Conservation (phyloP, 2,113 vertebrate species). For the Gallinago undulata region DNA sequence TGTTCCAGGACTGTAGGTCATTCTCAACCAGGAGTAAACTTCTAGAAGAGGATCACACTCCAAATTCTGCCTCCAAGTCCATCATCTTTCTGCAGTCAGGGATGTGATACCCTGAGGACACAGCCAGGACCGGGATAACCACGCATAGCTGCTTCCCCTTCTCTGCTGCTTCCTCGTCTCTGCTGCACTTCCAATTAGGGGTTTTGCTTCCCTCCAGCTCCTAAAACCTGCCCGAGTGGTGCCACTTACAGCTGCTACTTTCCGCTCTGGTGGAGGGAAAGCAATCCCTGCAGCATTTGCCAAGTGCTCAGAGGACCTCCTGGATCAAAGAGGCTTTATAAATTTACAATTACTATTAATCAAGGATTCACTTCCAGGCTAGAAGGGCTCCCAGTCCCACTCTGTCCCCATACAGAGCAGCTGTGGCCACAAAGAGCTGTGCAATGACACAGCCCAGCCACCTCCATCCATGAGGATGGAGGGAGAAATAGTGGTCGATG, state of each 20-base stretch:
- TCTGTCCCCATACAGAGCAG: neutral
- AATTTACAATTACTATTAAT: neutral
- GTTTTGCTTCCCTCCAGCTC: neutral
- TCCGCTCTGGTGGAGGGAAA: neutral
- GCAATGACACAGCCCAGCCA: rapidly evolving
- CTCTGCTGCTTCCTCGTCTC: neutral
- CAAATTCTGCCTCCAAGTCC: neutral
- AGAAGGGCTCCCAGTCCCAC: rapidly evolving
- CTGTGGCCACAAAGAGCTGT: rapidly evolving
- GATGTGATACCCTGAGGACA: neutral
- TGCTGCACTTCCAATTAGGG: neutral
- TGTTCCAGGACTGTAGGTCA: neutral
- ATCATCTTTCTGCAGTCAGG: rapidly evolving
- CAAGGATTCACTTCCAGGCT: neutral
- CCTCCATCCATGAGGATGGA: rapidly evolving
- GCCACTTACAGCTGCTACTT: neutral
- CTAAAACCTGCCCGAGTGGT: neutral
- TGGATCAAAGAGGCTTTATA: neutral
- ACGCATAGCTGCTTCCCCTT: neutral
- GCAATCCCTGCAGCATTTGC: neutral
- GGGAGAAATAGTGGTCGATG: neutral
- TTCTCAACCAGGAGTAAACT: neutral
- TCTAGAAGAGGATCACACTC: neutral
- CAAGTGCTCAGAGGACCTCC: neutral
- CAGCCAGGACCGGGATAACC: neutral